Base-by-base conservation (phyloP, 2,888 invertebrate genomes). In the Lasioglossum villosulum region DNA sequence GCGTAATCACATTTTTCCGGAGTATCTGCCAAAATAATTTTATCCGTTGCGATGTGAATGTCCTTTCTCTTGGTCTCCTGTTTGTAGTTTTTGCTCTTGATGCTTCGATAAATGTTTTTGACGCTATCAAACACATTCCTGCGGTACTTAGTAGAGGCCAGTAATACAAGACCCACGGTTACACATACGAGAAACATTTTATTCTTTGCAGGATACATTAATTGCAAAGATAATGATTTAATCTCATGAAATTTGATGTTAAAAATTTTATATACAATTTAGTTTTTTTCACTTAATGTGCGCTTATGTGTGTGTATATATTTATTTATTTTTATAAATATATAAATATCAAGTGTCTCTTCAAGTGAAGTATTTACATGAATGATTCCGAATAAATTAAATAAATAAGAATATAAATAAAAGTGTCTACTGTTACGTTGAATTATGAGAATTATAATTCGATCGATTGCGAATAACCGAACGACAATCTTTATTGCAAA, bases 101-200 rank as follows among this genome's bases (percentile, higher is more conserved):
- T 91, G 84, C 91, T 92, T 82, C 93, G 91, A 86, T 93, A 95
- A 27, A 95, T 83, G 52, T 93, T 91, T 86, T 93, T 94, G 30
- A 95, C 93, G 68, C 94, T 93, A 79, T 90, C 88, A 88, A 94
- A 87, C 59, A 95, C 94, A 89, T 95, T 94, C 39, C 90, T 91
- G 89, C 93, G 94, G 87, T 95, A 95, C 90, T 94, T 95, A 75
- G 95, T 95, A 77, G 95, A 94, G 66, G 94, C 95, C 82, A 95
- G 87, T 59, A 95, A 84, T 66, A 94, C 94, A 63, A 95, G 90
- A 75, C 95, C 95, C 79, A 95, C 94, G 73, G 95, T 94, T 81
- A 95, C 92, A 84, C 95, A 95, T 84, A 93, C 91, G 71, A 94
- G 92, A 86, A 94, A 92, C 94, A 95, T 95, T 59, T 93, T 93